Conservation (phyloP, 2,888 invertebrate genomes). For the Heliconius sara region DNA sequence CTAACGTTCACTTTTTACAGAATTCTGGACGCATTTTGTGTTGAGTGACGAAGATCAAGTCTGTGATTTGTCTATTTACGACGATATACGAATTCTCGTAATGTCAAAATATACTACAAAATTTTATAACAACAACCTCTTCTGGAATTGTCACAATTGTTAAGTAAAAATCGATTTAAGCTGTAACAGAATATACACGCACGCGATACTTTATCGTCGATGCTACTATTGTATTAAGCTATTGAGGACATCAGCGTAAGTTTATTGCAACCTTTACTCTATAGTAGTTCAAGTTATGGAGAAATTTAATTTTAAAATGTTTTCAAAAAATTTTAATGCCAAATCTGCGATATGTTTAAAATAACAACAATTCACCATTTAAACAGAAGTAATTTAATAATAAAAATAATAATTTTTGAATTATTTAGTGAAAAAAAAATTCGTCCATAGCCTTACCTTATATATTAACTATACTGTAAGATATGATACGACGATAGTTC, state of each 20-base stretch:
- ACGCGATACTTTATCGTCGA: background rate
- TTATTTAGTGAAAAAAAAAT: no score
- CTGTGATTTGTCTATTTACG: no score
- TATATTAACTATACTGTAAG: no score
- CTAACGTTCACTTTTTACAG: no score
- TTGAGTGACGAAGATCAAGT: no score
- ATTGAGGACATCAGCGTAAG: background rate
- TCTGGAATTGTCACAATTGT: background rate
- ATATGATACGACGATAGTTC: no score
- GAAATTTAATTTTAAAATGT: background rate
- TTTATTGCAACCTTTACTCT: background rate
- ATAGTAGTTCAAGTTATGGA: background rate
- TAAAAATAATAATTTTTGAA: no score
- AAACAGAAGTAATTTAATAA: background rate
- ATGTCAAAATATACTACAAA: background rate
- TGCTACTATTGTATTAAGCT: background rate
- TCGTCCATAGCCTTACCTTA: no score
- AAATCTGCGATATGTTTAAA: background rate
- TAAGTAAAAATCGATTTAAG: constrained; percentile 15
- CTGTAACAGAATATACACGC: constrained; percentile 4
- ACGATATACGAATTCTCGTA: no score
- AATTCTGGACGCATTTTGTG: no score
- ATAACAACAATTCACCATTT: background rate
- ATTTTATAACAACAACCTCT: background rate
- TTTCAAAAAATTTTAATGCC: background rate